phyloP scores from a whole-genome alignment of 2,888 invertebrate genomes.

The Acanthosoma haemorrhoidale region DNA sequence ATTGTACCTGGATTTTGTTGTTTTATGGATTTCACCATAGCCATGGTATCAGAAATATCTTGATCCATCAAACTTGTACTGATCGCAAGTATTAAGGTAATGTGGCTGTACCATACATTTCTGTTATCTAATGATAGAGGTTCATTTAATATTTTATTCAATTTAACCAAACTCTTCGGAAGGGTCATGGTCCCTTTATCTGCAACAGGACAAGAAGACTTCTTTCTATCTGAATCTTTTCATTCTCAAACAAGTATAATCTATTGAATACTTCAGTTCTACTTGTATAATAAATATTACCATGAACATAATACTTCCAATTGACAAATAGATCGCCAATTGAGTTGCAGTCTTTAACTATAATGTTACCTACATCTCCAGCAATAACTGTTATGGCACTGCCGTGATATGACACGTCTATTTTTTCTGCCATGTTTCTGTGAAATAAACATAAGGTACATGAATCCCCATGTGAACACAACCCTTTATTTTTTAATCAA shows the following conservation, averaged over 20 bases:
- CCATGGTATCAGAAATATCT: constrained; percentile 8
- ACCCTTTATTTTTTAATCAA: no score
- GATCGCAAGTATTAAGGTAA: not conserved
- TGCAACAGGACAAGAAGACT: not conserved
- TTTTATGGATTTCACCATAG: not conserved
- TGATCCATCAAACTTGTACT: not conserved
- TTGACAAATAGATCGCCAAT: constrained; percentile 48
- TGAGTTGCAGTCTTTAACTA: constrained; percentile 56
- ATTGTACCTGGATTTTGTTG: constrained; percentile 10
- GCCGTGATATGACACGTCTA: constrained; percentile 55
- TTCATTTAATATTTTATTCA: not conserved
- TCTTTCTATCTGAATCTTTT: no score
- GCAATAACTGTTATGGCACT: constrained; percentile 59
- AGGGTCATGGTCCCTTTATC: constrained; percentile 5
- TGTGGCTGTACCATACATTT: not conserved
- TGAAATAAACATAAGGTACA: constrained; percentile 40
- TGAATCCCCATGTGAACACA: no score
- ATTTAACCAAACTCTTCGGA: not conserved
- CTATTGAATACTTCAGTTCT: no score
- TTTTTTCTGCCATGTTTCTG: constrained; percentile 55
- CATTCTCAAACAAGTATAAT: no score
- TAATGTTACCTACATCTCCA: constrained; percentile 57
- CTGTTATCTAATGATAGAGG: not conserved
- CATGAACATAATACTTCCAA: constrained; percentile 37
- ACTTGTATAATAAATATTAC: not conserved